Evolutionary conservation across 2,797 vertebrate genomes (phyloP), one percentile per base, ranked within the genome.

Genomic region (Phataginus tetradactyla): DNA sequence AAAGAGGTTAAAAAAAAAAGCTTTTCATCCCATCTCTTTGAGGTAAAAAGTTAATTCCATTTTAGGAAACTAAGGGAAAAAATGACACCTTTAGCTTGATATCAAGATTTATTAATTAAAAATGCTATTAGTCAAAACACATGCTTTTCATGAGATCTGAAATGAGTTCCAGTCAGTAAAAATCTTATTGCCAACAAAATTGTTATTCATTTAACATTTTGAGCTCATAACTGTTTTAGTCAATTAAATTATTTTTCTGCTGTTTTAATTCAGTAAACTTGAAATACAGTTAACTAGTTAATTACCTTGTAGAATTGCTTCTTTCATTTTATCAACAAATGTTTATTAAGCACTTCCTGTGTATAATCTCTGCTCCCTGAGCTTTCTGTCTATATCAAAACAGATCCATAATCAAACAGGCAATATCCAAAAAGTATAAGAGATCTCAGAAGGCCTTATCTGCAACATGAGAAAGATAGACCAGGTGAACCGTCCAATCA

Each of bases 151-250:
- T 53, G 49, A 57, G 12, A 66, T 53, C 63, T 32, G 13, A 93
- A 96, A 88, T 91, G 85, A 97, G 32, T 61, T 78, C 39, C 57
- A 90, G 17, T 63, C 32, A 45, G 6, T 74, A 59, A 42, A 68
- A 96, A 59, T 72, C 66, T 90, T 83, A 78, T 27, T 83, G 59
- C 45, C 57, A 71, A 6, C 39, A 3, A 74, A 94, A 83, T 37
- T 86, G 17, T 78, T 90, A 57, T 4, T 96, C 18, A 53, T 68
- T 94, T 77, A 92, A 83, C 75, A 93, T 85, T 89, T 93, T 96
- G 32, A 96, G 59, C 71, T 86, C 17, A 7, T 13, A 87, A 72
- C 57, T 90, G 13, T 79, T 89, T 89, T 72, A 64, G 59, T 45
- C 37, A 49, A n/a, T 78, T 78, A 71, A 69, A 57, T 95, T 83